Evolutionary conservation across 2,888 invertebrate genomes (phyloP).

Genomic region (Orthosia gothica): DNA sequence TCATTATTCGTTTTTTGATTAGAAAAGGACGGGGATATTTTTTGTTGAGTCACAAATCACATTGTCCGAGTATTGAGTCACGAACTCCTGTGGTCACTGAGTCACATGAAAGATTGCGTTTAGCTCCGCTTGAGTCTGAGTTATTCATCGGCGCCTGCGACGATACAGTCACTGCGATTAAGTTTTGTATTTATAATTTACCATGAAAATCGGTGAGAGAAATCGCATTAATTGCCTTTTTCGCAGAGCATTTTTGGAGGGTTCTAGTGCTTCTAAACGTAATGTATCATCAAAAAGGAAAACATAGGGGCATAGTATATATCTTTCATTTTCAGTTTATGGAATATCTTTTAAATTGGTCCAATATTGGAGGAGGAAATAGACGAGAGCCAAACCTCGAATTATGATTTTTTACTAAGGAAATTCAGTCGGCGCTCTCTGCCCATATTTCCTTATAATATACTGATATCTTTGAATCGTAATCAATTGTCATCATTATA

Average conservation of each 20-base stretch:
- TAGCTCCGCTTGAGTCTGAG: constrained; percentile 69
- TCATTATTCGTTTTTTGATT: constrained; percentile 64
- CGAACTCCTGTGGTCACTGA: constrained; percentile 81
- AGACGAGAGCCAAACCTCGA: no score
- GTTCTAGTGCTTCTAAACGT: no score
- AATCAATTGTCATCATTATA: constrained; percentile 14
- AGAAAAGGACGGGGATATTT: constrained; percentile 66
- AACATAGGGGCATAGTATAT: no score
- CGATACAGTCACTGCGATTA: constrained; percentile 42
- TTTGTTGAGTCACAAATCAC: constrained; percentile 74
- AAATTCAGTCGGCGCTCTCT: no score
- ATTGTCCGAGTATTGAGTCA: constrained; percentile 78
- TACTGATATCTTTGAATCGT: background rate
- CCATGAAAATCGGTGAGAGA: constrained; percentile 16
- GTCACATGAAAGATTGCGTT: constrained; percentile 80
- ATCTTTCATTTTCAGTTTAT: no score
- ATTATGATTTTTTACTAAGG: no score
- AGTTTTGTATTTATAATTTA: constrained; percentile 21
- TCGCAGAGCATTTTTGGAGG: background rate
- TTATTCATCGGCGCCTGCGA: constrained; percentile 77
- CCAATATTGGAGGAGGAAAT: no score
- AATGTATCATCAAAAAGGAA: no score
- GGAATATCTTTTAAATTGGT: no score
- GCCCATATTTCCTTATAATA: no score
- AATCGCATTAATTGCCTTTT: constrained; percentile 2